phyloP scores from a whole-genome alignment of 2,797 vertebrate genomes.

The Simalia tracyae region DNA sequence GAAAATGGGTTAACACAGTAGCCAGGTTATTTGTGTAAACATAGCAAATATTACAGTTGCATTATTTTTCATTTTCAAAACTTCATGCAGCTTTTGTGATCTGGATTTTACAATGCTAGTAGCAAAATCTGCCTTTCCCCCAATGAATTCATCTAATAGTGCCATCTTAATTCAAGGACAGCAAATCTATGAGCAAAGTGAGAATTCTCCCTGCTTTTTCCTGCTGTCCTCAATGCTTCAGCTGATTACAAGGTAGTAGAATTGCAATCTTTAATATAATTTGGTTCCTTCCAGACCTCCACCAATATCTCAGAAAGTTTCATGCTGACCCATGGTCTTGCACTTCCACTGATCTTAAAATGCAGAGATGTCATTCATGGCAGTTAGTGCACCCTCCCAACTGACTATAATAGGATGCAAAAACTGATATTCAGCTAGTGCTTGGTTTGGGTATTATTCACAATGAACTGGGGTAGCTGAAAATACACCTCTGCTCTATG shows the following conservation, averaged over 20 bases:
- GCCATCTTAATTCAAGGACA: slow-evolving; percentile 28
- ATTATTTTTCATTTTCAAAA: neutral
- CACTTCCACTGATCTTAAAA: neutral
- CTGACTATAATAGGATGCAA: neutral
- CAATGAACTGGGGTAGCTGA: neutral
- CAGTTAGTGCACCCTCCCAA: neutral
- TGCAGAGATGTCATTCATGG: neutral
- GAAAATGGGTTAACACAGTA: neutral
- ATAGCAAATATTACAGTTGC: neutral
- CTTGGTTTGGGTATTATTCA: neutral
- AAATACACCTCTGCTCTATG: neutral
- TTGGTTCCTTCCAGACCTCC: neutral
- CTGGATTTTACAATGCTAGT: neutral
- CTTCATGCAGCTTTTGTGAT: neutral
- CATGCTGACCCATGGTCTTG: slow-evolving; percentile 23
- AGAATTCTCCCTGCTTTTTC: neutral
- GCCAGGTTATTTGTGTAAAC: neutral
- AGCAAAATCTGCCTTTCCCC: neutral
- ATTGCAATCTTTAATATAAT: neutral
- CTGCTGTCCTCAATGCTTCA: slow-evolving; percentile 37
- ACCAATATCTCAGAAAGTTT: slow-evolving; percentile 22
- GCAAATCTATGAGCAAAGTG: slow-evolving; percentile 6
- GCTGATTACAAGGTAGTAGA: slow-evolving; percentile 41
- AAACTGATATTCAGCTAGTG: neutral
- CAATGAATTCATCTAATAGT: neutral